These are phyloP conservation scores for Remorina albescens DNA, from an alignment of 2,797 vertebrate genomes.

Conservation along the genomic window DNA sequence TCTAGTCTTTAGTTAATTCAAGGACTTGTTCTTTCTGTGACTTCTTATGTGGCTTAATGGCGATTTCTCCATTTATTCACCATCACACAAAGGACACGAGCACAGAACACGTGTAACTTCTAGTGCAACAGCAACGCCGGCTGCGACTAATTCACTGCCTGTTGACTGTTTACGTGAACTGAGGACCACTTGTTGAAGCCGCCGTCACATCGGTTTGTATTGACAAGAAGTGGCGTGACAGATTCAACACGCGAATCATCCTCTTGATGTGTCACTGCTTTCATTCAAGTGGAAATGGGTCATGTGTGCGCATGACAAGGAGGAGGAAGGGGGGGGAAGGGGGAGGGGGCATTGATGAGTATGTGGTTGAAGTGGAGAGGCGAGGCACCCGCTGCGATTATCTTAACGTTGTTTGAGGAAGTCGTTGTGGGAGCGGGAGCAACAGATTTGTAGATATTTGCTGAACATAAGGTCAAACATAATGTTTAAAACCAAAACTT, in stretches of 20 bases:
- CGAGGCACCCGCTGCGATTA: conserved; percentile 54
- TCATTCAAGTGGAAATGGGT: conserved; percentile 52
- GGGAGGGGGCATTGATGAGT: conserved; percentile 44
- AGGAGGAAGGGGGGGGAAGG: background rate
- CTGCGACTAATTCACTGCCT: conserved; percentile 16
- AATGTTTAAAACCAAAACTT: conserved; percentile 59
- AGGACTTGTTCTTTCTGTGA: conserved; percentile 73
- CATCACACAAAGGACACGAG: conserved; percentile 44
- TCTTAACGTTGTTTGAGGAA: conserved; percentile 72
- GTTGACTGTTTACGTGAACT: conserved; percentile 26
- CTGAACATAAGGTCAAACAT: conserved; percentile 75
- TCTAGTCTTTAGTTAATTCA: conserved; percentile 84
- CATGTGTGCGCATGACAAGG: conserved; percentile 21
- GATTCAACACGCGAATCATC: conserved; percentile 68
- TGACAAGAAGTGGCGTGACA: conserved; percentile 54
- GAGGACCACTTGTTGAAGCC: too few species aligned
- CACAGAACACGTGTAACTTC: conserved; percentile 17
- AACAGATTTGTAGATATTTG: conserved; percentile 75
- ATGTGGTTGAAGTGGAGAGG: conserved; percentile 48
- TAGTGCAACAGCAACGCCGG: conserved; percentile 24
- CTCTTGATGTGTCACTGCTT: conserved; percentile 57
- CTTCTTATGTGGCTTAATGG: conserved; percentile 62
- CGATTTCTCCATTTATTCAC: conserved; percentile 66
- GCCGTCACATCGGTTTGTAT: too few species aligned
- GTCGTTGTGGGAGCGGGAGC: conserved; percentile 65